A percentile compares a stretch with the other conserved stretches of the same genome.
phyloP scores from a whole-genome alignment of 2,888 invertebrate species.

The Melanotus villosus region DNA sequence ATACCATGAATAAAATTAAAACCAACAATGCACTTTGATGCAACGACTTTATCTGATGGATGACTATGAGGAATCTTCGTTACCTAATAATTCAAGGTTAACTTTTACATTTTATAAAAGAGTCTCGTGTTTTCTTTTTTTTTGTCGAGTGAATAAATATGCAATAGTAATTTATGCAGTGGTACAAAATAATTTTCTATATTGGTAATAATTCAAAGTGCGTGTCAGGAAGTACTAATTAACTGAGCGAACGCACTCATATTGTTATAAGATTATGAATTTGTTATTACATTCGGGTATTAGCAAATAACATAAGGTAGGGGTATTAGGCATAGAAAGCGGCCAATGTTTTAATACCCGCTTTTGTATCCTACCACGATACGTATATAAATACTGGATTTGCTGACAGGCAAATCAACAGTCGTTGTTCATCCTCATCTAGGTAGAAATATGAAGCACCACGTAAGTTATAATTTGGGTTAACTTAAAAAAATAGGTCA shows the following conservation, averaged over 20 bases:
- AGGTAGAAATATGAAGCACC: constrained; percentile 58
- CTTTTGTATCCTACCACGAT: constrained; percentile 12
- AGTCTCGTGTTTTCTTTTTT: neutral
- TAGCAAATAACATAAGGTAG: constrained; percentile 10
- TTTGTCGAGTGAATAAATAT: neutral
- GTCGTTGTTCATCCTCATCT: constrained; percentile 57
- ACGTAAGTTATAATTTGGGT: constrained; percentile 62
- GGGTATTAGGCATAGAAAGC: constrained; percentile 32
- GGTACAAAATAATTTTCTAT: constrained; percentile 7
- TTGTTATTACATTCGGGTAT: constrained; percentile 17
- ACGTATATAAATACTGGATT: constrained; percentile 33
- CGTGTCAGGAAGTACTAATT: constrained; percentile 27
- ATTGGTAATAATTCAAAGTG: constrained; percentile 14
- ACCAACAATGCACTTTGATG: no score
- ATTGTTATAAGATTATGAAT: constrained; percentile 2
- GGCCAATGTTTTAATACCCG: neutral
- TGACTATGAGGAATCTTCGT: no score
- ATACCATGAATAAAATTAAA: no score
- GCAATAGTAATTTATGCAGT: neutral
- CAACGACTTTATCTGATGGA: no score
- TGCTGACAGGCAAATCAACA: constrained; percentile 53
- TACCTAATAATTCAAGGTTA: constrained; percentile 10
- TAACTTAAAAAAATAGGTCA: neutral
- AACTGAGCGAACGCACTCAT: constrained; percentile 15
- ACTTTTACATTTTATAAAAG: constrained; percentile 15